Evolutionary conservation across 2,113 vertebrate genomes (phyloP).

Genomic region (Tautogolabrus adspersus): DNA sequence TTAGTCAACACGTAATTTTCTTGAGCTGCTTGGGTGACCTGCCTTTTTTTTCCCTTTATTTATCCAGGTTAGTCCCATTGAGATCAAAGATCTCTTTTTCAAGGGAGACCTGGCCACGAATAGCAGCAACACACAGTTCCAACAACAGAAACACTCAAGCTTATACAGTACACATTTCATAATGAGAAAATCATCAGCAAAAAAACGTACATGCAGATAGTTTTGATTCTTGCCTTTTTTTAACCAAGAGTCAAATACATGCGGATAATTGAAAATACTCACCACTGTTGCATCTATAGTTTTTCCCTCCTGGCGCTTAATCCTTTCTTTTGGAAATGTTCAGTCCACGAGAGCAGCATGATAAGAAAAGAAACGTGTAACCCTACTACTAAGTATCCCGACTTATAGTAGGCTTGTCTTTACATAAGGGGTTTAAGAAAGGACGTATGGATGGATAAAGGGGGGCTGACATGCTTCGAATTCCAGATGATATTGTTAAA

Average conservation of each 20-base stretch:
- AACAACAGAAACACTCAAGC: no score
- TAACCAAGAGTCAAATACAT: neutral
- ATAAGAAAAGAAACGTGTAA: slow-evolving; percentile 9
- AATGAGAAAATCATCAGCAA: no score
- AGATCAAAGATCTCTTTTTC: no score
- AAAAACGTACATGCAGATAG: no score
- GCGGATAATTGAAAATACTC: neutral
- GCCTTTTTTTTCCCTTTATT: no score
- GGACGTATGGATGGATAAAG: slow-evolving; percentile 46
- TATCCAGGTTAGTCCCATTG: no score
- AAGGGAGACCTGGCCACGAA: no score
- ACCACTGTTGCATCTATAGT: neutral
- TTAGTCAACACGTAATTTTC: no score
- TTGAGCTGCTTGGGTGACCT: no score
- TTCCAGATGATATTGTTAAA: slow-evolving; percentile 44
- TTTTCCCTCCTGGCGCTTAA: neutral
- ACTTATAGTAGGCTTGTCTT: slow-evolving; percentile 39
- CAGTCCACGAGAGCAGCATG: neutral
- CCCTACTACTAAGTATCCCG: neutral
- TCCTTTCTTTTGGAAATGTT: neutral
- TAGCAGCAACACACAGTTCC: no score
- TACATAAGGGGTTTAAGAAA: slow-evolving; percentile 53
- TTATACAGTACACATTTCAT: no score
- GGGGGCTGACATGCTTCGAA: slow-evolving; percentile 41
- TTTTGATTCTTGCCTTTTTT: no score